Evolutionary conservation across 2,888 invertebrate species (phyloP).

Genomic region (Stenodera caucasica): DNA sequence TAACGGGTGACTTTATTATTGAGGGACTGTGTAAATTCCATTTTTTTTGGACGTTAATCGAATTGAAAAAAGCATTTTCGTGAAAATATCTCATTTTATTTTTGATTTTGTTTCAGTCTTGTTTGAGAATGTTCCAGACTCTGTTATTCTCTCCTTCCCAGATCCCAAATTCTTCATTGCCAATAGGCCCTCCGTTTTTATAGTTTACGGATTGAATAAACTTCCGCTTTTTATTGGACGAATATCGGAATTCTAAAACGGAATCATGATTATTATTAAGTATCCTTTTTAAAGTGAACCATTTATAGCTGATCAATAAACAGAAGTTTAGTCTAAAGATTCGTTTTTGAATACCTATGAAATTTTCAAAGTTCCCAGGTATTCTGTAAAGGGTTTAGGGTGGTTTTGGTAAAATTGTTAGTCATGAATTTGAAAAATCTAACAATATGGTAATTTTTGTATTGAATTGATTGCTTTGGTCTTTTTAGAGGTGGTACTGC

Average conservation of each 20-base stretch:
- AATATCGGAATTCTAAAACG: neutral
- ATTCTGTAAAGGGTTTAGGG: no score
- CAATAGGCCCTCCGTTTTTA: neutral
- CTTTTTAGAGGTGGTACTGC: neutral
- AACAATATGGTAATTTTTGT: no score
- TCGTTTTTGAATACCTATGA: no score
- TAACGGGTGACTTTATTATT: neutral
- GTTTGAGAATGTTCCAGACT: neutral
- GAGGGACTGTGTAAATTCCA: neutral
- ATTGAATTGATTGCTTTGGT: neutral
- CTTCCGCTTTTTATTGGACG: neutral
- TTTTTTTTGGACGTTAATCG: neutral
- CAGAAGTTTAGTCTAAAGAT: no score
- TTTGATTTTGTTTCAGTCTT: neutral
- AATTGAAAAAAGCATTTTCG: neutral
- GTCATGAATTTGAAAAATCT: no score
- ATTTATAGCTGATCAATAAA: no score
- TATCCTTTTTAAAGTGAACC: no score
- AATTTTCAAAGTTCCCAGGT: no score
- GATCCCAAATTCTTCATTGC: neutral
- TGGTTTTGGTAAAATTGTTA: no score
- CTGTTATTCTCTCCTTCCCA: neutral
- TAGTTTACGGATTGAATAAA: neutral
- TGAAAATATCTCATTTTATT: neutral
- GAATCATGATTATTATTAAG: no score